Evolutionary conservation across 2,113 vertebrate genomes (phyloP).

Genomic region (Rhinogobius similis): DNA sequence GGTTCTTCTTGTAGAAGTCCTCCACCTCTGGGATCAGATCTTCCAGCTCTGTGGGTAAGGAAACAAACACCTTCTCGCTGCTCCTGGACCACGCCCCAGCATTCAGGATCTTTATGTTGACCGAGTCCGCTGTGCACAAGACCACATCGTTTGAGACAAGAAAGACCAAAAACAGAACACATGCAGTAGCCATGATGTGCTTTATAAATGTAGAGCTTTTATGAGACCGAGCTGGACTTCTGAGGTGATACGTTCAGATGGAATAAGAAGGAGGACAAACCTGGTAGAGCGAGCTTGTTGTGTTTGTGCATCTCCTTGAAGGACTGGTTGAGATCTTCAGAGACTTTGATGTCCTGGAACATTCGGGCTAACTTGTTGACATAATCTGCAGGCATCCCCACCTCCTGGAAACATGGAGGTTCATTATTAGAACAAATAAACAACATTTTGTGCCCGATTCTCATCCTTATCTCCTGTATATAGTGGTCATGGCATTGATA

Average conservation of each 20-base stretch:
- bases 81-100: conserved; percentile 98
- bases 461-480: no score
- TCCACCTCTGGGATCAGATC: conserved; percentile 98
- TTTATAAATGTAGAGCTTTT: no score
- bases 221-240: no score
- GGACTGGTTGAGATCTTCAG: conserved; percentile 97
- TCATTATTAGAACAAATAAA: background rate
- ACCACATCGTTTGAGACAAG: background rate
- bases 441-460: no score
- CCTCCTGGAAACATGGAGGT: conserved; percentile 81
- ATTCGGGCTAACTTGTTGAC: conserved; percentile 98
- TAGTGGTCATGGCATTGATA: no score
- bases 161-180: no score
- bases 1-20: conserved; percentile 99
- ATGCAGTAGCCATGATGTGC: no score
- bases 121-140: conserved; percentile 87
- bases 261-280: conserved; percentile 63
- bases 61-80: conserved; percentile 98
- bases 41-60: conserved; percentile 94
- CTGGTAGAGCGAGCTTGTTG: conserved; percentile 96
- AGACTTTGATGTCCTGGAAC: conserved; percentile 99
- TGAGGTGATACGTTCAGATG: no score
- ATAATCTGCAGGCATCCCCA: conserved; percentile 98
- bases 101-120: conserved; percentile 99
- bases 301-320: conserved; percentile 99